A percentile compares a stretch with the other conserved stretches of the same genome.
These are phyloP conservation scores for Neuroterus valhalla DNA, from an alignment of 1,140 invertebrate genomes.

Conservation along the genomic window DNA sequence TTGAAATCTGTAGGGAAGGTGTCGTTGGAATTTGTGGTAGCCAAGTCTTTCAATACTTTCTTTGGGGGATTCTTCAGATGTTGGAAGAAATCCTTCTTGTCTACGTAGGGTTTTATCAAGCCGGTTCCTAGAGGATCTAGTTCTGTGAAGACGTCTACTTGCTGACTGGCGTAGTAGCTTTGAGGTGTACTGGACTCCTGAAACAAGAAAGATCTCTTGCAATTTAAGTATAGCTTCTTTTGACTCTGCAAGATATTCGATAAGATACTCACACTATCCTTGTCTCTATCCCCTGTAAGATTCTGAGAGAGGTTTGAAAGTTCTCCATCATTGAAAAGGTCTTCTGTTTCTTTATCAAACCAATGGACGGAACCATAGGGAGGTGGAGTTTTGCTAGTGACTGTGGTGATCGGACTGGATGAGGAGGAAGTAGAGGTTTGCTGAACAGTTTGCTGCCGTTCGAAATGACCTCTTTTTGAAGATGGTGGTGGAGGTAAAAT, in stretches of 20 bases:
- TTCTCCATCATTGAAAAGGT: conserved; percentile 73
- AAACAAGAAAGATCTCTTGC: conserved; percentile 31
- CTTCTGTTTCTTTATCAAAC: conserved; percentile 76
- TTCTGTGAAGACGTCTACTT: conserved; percentile 91
- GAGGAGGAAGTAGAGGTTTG: conserved; percentile 63
- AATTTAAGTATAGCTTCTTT: neutral
- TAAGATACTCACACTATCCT: conserved; percentile 58
- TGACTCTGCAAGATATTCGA: neutral
- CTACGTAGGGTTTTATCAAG: conserved; percentile 91
- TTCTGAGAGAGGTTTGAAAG: conserved; percentile 55
- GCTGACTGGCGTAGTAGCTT: conserved; percentile 61
- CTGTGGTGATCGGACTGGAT: conserved; percentile 69
- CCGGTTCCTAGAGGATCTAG: conserved; percentile 93
- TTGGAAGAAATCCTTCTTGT: conserved; percentile 96
- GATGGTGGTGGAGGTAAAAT: conserved; percentile 80
- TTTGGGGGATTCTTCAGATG: conserved; percentile 94
- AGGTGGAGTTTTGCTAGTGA: conserved; percentile 71
- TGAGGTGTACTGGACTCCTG: conserved; percentile 51
- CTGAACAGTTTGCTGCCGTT: conserved; percentile 69
- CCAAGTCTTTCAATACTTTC: conserved; percentile 91
- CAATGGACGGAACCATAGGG: conserved; percentile 69
- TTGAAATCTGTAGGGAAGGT: conserved; percentile 70
- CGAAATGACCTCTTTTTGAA: conserved; percentile 66
- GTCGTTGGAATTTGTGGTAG: conserved; percentile 68
- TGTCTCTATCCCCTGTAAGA: conserved; percentile 60